These are phyloP conservation scores for Zonitis immaculata DNA, from an alignment of 2,888 invertebrate species.

Conservation along the genomic window DNA sequence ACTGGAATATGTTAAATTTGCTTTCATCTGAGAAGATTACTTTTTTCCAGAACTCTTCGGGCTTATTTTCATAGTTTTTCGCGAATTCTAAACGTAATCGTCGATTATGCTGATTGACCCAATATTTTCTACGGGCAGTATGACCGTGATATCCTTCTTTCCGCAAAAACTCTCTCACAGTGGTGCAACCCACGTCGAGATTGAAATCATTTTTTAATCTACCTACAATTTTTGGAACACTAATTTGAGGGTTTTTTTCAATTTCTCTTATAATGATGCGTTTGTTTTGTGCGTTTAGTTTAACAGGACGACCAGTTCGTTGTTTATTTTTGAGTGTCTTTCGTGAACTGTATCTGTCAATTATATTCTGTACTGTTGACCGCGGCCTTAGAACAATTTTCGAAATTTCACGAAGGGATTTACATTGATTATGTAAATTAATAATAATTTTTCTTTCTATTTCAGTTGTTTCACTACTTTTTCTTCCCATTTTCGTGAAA, in stretches of 20 bases:
- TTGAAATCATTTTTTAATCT: not conserved
- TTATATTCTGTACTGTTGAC: not conserved
- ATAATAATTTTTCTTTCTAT: not conserved
- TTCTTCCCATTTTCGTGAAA: not conserved
- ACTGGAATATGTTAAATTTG: too few relatives aligned
- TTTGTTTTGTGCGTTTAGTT: not conserved
- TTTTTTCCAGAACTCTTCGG: too few relatives aligned
- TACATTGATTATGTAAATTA: not conserved
- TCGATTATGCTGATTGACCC: not conserved
- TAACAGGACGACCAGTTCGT: not conserved
- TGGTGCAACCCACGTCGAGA: not conserved
- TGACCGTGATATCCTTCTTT: not conserved
- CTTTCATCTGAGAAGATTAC: too few relatives aligned
- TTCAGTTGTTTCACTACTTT: not conserved
- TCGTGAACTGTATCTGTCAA: not conserved
- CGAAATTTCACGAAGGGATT: not conserved
- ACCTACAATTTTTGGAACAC: not conserved
- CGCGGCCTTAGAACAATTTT: not conserved
- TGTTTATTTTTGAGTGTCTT: not conserved
- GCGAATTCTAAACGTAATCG: not conserved
- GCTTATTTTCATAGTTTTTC: too few relatives aligned
- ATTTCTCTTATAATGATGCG: not conserved
- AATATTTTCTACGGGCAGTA: not conserved
- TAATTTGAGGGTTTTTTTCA: not conserved
- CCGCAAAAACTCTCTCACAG: not conserved